Evolutionary conservation across 92 coral and sea anemone genomes (phyloP), one percentile per base, ranked within the genome.

Genomic region (Ricordea florida): DNA sequence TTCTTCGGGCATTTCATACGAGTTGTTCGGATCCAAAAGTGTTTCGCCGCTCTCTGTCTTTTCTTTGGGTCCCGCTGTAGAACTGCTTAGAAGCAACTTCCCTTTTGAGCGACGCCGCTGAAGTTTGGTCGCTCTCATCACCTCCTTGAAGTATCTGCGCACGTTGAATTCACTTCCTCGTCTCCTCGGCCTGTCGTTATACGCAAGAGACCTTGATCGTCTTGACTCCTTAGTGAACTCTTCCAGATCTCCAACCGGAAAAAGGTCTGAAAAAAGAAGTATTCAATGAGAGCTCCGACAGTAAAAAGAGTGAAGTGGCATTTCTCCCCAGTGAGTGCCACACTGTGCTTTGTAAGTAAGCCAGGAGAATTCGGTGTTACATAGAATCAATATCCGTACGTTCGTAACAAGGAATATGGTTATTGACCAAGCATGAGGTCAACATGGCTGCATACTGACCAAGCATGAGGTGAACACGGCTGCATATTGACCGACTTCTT

Each of bases 71-170:
- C 67, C 67, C 40, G 45, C 36, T 10, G 7, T 26, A 2, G 62
- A 47, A 25, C 34, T 23, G 26, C 53, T n/a, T 24, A 46, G 58
- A 3, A 87, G 52, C 81, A 62, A 23, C 37, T 81, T 87, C 30
- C 79, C 69, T 26, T 74, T 80, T 17, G 60, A 28, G 6, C 87
- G 79, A n/a, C 80, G 69, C 21, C 65, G 68, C 20, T 72, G 80
- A 18, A 57, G 74, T 41, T 64, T 85, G 1, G 77, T 43, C 9
- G 88, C 89, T 30, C 93, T 80, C 5, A 83, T 79, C 16, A 87
- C 26, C 40, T 91, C 93, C 38, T 75, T 87, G 51, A 45, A 28
- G 42, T 63, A 71, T 6, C 81, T 70, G 34, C 61, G 71, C 53
- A 74, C 69, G 36, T 71, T 78, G 42, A 55, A 68, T 20, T 57